Evolutionary conservation across 2,113 vertebrate genomes (phyloP).

Genomic region (Scolopax mira): DNA sequence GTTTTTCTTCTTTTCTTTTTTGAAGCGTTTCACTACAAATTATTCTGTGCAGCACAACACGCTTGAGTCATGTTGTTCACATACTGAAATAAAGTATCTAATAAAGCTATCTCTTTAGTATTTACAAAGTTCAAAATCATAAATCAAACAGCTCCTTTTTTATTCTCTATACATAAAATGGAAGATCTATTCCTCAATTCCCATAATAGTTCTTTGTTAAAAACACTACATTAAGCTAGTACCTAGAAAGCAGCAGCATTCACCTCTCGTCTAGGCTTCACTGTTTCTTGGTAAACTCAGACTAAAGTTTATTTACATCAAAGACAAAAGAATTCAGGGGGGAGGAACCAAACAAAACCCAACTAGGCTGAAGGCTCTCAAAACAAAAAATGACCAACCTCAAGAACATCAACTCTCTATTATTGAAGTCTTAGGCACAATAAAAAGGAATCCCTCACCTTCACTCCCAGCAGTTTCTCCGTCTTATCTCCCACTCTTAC

Average conservation of each 20-base stretch:
- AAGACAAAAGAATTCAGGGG: background rate
- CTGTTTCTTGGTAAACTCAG: background rate
- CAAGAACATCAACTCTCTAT: background rate
- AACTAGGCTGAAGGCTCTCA: background rate
- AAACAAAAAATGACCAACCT: background rate
- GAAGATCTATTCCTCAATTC: background rate
- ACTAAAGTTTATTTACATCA: background rate
- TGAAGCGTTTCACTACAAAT: background rate
- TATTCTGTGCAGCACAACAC: background rate
- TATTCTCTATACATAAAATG: background rate
- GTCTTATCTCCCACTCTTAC: background rate
- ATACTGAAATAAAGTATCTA: background rate
- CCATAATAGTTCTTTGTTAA: background rate
- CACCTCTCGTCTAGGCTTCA: background rate
- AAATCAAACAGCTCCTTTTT: background rate
- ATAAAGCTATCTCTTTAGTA: background rate
- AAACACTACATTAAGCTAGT: background rate
- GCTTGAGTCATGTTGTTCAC: background rate
- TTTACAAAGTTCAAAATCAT: background rate
- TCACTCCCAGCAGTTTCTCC: background rate
- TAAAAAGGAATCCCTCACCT: background rate
- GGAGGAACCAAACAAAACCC: background rate
- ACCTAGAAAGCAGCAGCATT: background rate
- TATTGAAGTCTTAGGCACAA: background rate
- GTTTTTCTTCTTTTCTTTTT: background rate